phyloP scores from a whole-genome alignment of 2,113 vertebrate species.

The Girardinichthys multiradiatus region DNA sequence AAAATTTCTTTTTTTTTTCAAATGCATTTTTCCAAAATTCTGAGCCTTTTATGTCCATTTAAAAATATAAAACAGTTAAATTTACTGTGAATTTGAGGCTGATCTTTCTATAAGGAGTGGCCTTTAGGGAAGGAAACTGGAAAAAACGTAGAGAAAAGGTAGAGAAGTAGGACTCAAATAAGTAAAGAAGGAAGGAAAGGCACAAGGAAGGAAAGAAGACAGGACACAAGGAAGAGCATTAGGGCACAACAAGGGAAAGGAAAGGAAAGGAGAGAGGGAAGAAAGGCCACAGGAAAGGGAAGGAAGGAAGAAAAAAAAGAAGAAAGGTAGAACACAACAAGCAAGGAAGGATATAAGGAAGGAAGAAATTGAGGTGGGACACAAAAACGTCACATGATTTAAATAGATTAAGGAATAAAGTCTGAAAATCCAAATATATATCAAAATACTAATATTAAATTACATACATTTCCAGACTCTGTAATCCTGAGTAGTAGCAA shows the following conservation, averaged over 20 bases:
- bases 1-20: too few species aligned
- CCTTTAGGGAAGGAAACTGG: too few species aligned
- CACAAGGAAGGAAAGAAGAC: background rate
- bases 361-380: background rate
- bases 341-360: background rate
- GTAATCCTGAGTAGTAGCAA: constrained; percentile 36
- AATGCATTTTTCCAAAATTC: too few species aligned
- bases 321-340: too few species aligned
- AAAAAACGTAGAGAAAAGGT: background rate
- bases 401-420: background rate
- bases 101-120: too few species aligned
- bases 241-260: background rate
- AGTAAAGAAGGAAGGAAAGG: background rate
- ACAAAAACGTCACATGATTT: background rate
- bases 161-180: background rate
- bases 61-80: too few species aligned
- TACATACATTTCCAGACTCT: background rate
- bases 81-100: too few species aligned
- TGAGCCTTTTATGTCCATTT: too few species aligned
- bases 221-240: background rate
- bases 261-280: background rate
- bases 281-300: background rate
- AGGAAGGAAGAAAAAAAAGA: background rate
- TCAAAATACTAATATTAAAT: background rate
- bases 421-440: background rate